Percentiles rank a stretch among this genome's conserved stretches.
Evolutionary conservation across 2,888 invertebrate species (phyloP).

Genomic region (Ypsolopha sequella): DNA sequence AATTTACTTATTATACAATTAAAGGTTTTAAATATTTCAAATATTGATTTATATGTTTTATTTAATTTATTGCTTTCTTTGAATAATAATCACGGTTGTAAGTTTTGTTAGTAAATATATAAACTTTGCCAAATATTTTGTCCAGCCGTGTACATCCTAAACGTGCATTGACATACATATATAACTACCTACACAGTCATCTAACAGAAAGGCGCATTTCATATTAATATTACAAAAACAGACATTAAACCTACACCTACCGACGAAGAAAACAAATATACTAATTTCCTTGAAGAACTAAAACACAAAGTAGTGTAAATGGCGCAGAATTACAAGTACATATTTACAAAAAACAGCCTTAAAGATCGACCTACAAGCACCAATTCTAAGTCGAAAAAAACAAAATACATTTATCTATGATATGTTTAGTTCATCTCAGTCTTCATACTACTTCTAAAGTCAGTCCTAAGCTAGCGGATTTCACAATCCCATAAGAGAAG

Average conservation of each 20-base stretch:
- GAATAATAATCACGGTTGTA: no score
- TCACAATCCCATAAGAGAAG: conserved; percentile 66
- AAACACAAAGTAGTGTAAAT: not conserved
- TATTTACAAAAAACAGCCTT: conserved; percentile 68
- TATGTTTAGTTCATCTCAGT: conserved; percentile 67
- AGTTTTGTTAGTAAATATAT: not conserved
- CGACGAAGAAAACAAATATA: not conserved
- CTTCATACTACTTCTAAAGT: conserved; percentile 67
- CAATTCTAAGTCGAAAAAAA: conserved; percentile 68
- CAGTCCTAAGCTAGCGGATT: conserved; percentile 67
- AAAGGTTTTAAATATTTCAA: no score
- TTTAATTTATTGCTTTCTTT: no score
- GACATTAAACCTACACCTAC: conserved; percentile 15
- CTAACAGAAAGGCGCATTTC: conserved; percentile 51
- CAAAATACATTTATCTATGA: conserved; percentile 61
- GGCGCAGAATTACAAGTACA: no score
- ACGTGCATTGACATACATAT: conserved; percentile 52
- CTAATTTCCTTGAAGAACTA: not conserved
- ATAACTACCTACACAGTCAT: conserved; percentile 32
- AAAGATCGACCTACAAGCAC: conserved; percentile 70
- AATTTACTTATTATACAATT: no score
- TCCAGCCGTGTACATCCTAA: not conserved
- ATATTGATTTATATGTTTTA: no score
- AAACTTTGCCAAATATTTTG: conserved; percentile 2
- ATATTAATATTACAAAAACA: conserved; percentile 21